Evolutionary conservation across 1,140 invertebrate species (phyloP), one percentile per base, ranked within the genome.

Genomic region (Carcinoscorpius rotundicauda): DNA sequence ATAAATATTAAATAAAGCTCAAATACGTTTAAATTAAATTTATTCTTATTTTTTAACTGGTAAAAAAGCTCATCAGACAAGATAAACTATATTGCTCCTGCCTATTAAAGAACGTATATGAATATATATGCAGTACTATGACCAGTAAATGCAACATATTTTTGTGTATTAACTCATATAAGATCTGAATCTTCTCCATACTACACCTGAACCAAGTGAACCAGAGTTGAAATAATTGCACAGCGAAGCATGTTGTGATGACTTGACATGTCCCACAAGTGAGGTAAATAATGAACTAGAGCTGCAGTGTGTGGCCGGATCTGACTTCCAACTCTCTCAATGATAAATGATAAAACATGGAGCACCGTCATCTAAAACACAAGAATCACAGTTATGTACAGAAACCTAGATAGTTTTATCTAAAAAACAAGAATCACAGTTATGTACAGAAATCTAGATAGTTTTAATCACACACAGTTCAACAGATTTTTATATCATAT

Each of bases 161-260:
- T 29, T 29, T 29, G 29, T 29, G 2, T 29, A 29, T 29, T 29
- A 29, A 29, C 29, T 29, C 2, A 29, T 29, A 29, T 29, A 2
- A 29, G 29, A 29, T 29, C 29, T 29, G 29, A 29, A 29, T 29
- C 29, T 29, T 29, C 29, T 29, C 29, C 2, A 29, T 29, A 29
- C 29, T 29, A 2, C 29, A 29, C 29, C 29, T 29, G 29, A 29
- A 29, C 29, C 29, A 93, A 79, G 75, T 90, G 85, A 66, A 87
- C 86, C 29, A 93, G 80, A 10, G 90, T 89, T 4, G 90, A 86
- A 6, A 97, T 85, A 70, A 96, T 93, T 59, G 92, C 89, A 77
- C 91, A 94, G 51, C 91, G 81, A 63, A 97, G 78, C 88, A 97
- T 91, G 75, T 93, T 88, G 73, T 95, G 91, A 62, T 88, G 83